These are phyloP conservation scores for Nematostella vectensis DNA, from an alignment of 92 coral and sea anemone genomes.

Conservation along the genomic window DNA sequence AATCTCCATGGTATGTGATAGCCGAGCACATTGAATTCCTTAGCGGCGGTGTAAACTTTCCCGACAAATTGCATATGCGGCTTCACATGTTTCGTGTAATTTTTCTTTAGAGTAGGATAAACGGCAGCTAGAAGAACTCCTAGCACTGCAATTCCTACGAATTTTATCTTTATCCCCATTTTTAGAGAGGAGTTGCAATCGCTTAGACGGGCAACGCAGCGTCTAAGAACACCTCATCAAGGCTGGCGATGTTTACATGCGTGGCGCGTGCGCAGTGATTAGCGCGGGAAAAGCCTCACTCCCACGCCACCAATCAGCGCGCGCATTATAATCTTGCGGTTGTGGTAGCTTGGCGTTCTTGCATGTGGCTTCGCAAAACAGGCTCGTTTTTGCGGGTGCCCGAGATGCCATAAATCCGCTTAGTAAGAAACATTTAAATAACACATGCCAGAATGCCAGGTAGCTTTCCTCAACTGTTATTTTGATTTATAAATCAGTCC, in stretches of 20 bases:
- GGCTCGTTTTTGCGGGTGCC: no score
- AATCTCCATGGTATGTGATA: conserved; percentile 92
- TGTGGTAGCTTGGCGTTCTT: neutral
- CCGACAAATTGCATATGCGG: conserved; percentile 78
- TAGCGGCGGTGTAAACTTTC: conserved; percentile 40
- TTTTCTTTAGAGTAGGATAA: conserved; percentile 74
- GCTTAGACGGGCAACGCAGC: neutral
- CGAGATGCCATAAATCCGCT: no score
- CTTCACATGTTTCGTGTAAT: conserved; percentile 70
- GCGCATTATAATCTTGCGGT: conserved; percentile 17
- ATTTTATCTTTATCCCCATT: conserved; percentile 69
- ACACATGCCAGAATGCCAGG: no score
- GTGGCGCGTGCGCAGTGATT: conserved; percentile 17
- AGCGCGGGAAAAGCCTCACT: conserved; percentile 41
- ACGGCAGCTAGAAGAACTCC: conserved; percentile 68
- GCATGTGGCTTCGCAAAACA: conserved; percentile 7
- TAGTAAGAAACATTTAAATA: no score
- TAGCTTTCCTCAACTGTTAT: no score
- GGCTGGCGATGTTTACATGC: conserved; percentile 24
- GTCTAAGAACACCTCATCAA: conserved; percentile 17
- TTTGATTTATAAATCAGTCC: no score
- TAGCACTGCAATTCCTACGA: conserved; percentile 70
- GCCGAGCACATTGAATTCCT: conserved; percentile 82
- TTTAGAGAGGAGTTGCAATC: neutral
- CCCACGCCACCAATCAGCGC: conserved; percentile 48